These are phyloP conservation scores for Nomada ruficornis DNA, from an alignment of 2,888 invertebrate genomes.

Conservation along the genomic window DNA sequence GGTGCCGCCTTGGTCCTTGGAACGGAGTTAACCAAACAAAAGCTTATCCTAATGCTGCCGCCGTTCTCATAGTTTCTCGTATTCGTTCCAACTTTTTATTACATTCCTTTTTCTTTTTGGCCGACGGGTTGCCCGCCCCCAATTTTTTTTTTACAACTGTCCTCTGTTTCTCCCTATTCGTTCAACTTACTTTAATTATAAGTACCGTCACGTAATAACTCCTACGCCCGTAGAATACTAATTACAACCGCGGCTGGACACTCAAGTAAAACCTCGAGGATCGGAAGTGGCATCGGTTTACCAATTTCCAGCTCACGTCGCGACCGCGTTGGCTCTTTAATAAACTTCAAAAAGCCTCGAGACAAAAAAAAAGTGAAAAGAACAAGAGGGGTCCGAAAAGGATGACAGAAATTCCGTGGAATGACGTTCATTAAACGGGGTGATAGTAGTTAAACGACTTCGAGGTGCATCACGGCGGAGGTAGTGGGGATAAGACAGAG, in stretches of 20 bases:
- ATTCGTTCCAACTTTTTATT: slow-evolving; percentile 20
- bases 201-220: slow-evolving; percentile 35
- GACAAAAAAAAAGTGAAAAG: background rate
- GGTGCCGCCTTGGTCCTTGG: slow-evolving; percentile 63
- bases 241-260: slow-evolving; percentile 23
- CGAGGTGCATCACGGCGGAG: slow-evolving; percentile 16
- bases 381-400: slow-evolving; percentile 17
- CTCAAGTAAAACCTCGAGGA: background rate
- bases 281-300: slow-evolving; percentile 25
- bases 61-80: slow-evolving; percentile 15
- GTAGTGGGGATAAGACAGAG: slow-evolving; percentile 30
- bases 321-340: slow-evolving; percentile 29
- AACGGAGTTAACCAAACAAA: slow-evolving; percentile 49
- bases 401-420: slow-evolving; percentile 59
- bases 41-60: slow-evolving; percentile 30
- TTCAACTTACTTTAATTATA: slow-evolving; percentile 23
- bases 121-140: background rate
- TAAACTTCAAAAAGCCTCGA: slow-evolving; percentile 40
- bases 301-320: slow-evolving; percentile 29
- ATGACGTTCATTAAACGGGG: slow-evolving; percentile 71
- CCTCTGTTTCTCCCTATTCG: background rate
- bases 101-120: background rate
- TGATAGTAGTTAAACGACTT: slow-evolving; percentile 66
- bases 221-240: slow-evolving; percentile 10
- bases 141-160: background rate